Base-by-base conservation (phyloP, 2,888 invertebrate species). In the Harmothoe impar region DNA sequence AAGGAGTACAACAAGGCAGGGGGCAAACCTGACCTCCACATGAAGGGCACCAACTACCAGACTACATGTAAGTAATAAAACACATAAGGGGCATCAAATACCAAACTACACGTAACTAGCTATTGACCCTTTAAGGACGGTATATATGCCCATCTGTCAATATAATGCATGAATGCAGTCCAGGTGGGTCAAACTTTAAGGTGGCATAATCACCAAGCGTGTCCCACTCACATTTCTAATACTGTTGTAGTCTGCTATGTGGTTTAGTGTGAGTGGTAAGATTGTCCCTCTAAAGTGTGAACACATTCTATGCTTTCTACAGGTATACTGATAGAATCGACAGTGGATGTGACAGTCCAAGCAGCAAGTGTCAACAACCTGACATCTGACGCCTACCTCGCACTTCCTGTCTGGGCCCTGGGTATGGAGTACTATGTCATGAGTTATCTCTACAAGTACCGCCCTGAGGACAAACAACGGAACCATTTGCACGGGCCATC, bases 321-420 rank as follows among this genome's bases (percentile, higher is more conserved):
- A 92, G 92, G 89, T 17, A 89, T 92, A 23, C 72, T 86, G 51
- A 62, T 92, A 12, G 72, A 85, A 23, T 81, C 91, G 15, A 68
- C 56, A 7, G 90, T 77, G 10, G 86, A 90, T 52, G 84, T 92
- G 5, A 86, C 86, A 23, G 92, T 92, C 25, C 90, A 91, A 25
- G 92, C 77, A 0, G 91, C 90, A 25, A 91, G 85, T 51, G 89
- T 91, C 35, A 91, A 91, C 89, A 86, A 90, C 89, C 81, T 86
- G 35, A 91, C 92, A 0, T 89, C 90, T 23, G 92, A 92, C 77
- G 91, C 89, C 35, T 91, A 72, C 81, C 89, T 92, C 15, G 90
- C 90, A 3, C 81, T 92, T 10, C 92, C 92, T 12, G 77, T 62
- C 17, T 85, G 89, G 29, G 72, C 91, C 17, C 88, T 92, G 23